phyloP scores from a whole-genome alignment of 2,888 invertebrate genomes.

The Sacculina carcini region DNA sequence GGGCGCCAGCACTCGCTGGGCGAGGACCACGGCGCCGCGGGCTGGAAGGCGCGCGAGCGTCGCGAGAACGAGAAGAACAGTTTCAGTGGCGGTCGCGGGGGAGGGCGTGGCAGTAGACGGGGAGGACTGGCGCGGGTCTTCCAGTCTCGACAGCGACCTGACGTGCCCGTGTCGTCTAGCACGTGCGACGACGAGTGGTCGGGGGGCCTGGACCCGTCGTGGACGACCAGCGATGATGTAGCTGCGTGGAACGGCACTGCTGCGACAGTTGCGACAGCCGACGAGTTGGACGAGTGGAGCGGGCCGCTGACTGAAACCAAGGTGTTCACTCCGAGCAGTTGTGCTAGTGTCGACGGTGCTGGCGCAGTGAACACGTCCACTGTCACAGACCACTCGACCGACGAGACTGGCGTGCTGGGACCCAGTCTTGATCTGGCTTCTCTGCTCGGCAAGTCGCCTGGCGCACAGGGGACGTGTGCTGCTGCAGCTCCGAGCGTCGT shows the following conservation, averaged over 20 bases:
- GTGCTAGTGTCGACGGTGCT: constrained; percentile 10
- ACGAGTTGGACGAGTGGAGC: constrained; percentile 80
- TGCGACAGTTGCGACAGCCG: constrained; percentile 34
- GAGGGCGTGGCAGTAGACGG: background rate
- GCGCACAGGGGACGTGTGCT: too few species aligned
- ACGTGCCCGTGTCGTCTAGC: background rate
- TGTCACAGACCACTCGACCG: constrained; percentile 6
- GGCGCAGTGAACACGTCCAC: constrained; percentile 12
- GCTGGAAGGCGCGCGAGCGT: background rate
- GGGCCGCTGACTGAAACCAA: constrained; percentile 81
- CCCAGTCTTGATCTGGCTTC: constrained; percentile 12
- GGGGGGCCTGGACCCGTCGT: background rate
- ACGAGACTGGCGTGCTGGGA: constrained; percentile 9
- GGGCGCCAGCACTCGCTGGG: background rate
- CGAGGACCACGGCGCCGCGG: background rate
- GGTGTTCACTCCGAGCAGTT: constrained; percentile 44
- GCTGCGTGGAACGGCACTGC: constrained; percentile 17
- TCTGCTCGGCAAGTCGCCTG: too few species aligned
- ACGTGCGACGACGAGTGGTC: constrained; percentile 20
- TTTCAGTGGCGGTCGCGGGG: constrained; percentile 3
- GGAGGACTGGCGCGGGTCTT: constrained; percentile 3
- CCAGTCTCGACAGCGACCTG: background rate
- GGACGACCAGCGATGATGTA: too few species aligned
- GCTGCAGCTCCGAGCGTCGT: too few species aligned
- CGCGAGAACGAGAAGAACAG: constrained; percentile 2